Base-by-base conservation (phyloP, 1,140 invertebrate genomes). In the Heliconius hewitsoni region DNA sequence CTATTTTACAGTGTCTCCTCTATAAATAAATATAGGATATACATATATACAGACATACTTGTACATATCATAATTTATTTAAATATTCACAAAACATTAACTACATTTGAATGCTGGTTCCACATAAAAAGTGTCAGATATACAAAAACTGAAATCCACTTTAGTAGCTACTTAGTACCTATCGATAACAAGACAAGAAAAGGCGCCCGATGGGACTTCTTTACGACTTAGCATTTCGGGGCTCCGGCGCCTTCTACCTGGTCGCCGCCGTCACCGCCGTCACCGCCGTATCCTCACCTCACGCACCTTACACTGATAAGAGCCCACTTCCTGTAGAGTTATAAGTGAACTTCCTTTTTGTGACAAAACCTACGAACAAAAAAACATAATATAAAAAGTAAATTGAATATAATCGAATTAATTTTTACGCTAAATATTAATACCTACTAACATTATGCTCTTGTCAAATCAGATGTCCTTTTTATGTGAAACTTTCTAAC, bases 141-240 rank as follows among this genome's bases (percentile, higher is more conserved):
- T 57, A 57, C 27, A 66, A 66, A 66, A 66, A 13, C 3, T 30
- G 27, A 66, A 66, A 66, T 8, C 30, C 60, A 66, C 27, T 66
- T 57, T 66, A 66, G 60, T 66, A 66, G 60, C 60, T 27, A 66
- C 60, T 66, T 27, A 66, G 60, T 66, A 30, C 60, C 2, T 27
- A 66, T 23, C 27, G 60, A 66, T 66, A 23, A 73, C 55, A 70
- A 73, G 79, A 81, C 42, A 73, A 73, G 71, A 39, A 46, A 42
- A n/a, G 71, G 77, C 82, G 82, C 71, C 80, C n/a, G 77, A 30
- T 16, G 52, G 16, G 42, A 60, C 70, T 46, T 73, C 27, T 78
- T 78, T 78, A 78, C 71, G 76, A 55, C 71, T 11, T 66, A 30
- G 11, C 60, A 30, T 66, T 66, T 30, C 11, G 60, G 60, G 3